A percentile compares a stretch with the other conserved stretches of the same genome.
These are phyloP conservation scores for Sebastes wilsoni DNA, from an alignment of 2,797 vertebrate genomes.

Conservation along the genomic window DNA sequence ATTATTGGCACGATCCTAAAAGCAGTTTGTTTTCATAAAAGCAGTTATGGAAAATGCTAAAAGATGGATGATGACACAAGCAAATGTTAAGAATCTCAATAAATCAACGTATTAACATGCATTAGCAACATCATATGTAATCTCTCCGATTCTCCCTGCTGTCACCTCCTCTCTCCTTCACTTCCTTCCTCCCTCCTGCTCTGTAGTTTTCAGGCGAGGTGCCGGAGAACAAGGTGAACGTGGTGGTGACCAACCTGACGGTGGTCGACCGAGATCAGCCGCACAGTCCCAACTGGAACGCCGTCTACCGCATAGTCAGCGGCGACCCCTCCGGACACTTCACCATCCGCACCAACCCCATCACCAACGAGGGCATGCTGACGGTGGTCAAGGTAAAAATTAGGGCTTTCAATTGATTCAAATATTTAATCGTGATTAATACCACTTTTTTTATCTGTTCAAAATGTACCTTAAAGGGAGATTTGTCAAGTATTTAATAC, in stretches of 20 bases:
- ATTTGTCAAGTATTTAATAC: too few relatives aligned
- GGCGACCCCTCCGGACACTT: conserved; percentile 95
- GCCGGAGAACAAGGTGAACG: conserved; percentile 92
- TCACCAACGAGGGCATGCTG: conserved; percentile 96
- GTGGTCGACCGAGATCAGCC: conserved; percentile 96
- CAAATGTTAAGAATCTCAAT: conserved; percentile 32
- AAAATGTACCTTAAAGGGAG: too few relatives aligned
- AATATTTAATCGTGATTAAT: too few relatives aligned
- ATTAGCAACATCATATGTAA: conserved; percentile 32
- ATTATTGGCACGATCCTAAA: conserved; percentile 27
- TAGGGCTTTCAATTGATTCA: rapidly evolving
- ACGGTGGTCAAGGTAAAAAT: conserved; percentile 92
- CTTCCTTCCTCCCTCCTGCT: background rate
- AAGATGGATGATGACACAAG: conserved; percentile 35
- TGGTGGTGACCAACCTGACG: conserved; percentile 93
- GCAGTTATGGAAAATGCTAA: conserved; percentile 39
- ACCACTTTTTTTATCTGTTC: rapidly evolving
- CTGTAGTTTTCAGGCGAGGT: conserved; percentile 92
- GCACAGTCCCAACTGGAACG: conserved; percentile 97
- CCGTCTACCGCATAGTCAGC: conserved; percentile 93
- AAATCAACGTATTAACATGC: conserved; percentile 51
- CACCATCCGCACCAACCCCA: conserved; percentile 91
- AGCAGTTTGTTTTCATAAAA: conserved; percentile 61
- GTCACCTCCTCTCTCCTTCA: background rate
- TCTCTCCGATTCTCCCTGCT: background rate